These are phyloP conservation scores for Monopis laevigella DNA, from an alignment of 2,888 invertebrate genomes.

Conservation along the genomic window DNA sequence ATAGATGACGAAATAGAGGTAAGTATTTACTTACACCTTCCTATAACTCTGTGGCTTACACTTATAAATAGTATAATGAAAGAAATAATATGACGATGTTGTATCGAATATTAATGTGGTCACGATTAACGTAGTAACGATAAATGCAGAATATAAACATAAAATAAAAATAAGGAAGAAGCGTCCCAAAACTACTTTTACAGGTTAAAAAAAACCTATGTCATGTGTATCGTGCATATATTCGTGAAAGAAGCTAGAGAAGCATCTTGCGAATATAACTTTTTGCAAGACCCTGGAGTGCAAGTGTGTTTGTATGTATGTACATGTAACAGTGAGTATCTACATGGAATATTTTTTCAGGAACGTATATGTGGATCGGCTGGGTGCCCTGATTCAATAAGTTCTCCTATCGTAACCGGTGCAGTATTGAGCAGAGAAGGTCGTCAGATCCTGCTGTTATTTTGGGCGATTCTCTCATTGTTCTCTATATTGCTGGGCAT, in stretches of 20 bases:
- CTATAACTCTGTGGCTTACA: too few relatives aligned
- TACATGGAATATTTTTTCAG: slow-evolving; percentile 25
- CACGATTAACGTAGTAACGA: neutral
- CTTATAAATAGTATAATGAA: too few relatives aligned
- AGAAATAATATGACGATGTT: slow-evolving; percentile 22
- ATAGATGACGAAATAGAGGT: slow-evolving; percentile 67
- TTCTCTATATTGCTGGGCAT: slow-evolving; percentile 38
- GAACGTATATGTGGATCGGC: slow-evolving; percentile 49
- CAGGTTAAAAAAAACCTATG: too few relatives aligned
- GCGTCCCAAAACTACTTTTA: too few relatives aligned
- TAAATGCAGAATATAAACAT: too few relatives aligned
- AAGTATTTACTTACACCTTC: slow-evolving; percentile 19
- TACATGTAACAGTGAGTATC: neutral
- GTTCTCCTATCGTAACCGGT: slow-evolving; percentile 19
- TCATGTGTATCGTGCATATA: too few relatives aligned
- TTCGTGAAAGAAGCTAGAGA: too few relatives aligned
- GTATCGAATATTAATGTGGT: slow-evolving; percentile 1
- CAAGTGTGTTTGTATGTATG: too few relatives aligned
- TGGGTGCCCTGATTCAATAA: slow-evolving; percentile 47
- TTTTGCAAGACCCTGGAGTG: too few relatives aligned
- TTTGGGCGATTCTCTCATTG: slow-evolving; percentile 43
- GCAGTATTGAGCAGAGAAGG: slow-evolving; percentile 43
- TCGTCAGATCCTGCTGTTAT: slow-evolving; percentile 36
- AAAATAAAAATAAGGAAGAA: too few relatives aligned
- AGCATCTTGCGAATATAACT: too few relatives aligned